These are phyloP conservation scores for Sebastes glaucus DNA, from an alignment of 2,797 vertebrate genomes.

Conservation along the genomic window DNA sequence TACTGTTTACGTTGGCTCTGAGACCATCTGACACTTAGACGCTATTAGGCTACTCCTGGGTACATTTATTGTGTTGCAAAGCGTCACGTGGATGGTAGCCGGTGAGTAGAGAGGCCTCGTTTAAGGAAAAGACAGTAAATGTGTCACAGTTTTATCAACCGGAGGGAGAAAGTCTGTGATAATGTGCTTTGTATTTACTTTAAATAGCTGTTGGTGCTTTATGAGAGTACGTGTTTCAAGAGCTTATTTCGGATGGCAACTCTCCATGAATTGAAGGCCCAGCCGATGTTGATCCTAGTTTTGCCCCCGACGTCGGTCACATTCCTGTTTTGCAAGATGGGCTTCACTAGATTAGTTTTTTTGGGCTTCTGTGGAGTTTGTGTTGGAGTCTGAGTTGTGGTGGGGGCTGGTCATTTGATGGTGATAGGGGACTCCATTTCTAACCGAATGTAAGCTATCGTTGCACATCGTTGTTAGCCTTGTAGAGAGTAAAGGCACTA, in stretches of 20 bases:
- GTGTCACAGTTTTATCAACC: background rate
- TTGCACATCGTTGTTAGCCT: too few relatives aligned
- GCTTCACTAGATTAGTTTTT: too few relatives aligned
- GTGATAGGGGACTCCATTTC: too few relatives aligned
- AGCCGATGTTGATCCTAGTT: too few relatives aligned
- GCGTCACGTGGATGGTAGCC: background rate
- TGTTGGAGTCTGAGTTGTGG: too few relatives aligned
- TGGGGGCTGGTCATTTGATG: too few relatives aligned
- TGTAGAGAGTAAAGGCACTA: too few relatives aligned
- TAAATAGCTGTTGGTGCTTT: background rate
- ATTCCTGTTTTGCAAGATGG: too few relatives aligned
- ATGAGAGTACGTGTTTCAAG: background rate
- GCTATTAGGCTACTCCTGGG: conserved; percentile 14
- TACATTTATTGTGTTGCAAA: background rate
- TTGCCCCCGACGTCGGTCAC: too few relatives aligned
- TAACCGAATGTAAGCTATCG: too few relatives aligned
- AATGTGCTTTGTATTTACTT: conserved; percentile 1
- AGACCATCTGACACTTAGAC: background rate
- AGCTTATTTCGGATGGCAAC: background rate
- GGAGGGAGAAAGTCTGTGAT: background rate
- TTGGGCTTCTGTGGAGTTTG: too few relatives aligned
- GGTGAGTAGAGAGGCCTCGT: conserved; percentile 3
- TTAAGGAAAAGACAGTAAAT: conserved; percentile 5
- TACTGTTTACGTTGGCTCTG: conserved; percentile 29
- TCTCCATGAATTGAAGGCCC: too few relatives aligned